A percentile compares a stretch with the other conserved stretches of the same genome.
These are phyloP conservation scores for Nannobrachium achirus DNA, from an alignment of 2,113 vertebrate genomes.

Conservation along the genomic window DNA sequence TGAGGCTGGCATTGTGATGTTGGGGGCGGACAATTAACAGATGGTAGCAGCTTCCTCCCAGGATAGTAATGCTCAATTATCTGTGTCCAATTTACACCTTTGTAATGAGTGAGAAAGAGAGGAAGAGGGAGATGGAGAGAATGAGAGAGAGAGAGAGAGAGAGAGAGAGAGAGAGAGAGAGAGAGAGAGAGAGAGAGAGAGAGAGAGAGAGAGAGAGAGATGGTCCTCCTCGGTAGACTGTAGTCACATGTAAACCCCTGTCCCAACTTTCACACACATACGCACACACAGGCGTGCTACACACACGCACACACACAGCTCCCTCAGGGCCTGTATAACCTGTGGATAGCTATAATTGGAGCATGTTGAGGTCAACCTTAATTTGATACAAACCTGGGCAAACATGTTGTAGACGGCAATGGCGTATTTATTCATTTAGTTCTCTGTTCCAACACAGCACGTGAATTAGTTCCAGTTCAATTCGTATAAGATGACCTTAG, in stretches of 20 bases:
- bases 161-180: neutral
- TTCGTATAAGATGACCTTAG: conserved; percentile 64
- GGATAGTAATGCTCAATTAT: conserved; percentile 80
- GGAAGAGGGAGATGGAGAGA: conserved; percentile 31
- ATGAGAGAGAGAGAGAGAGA: conserved; percentile 24
- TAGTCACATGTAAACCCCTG: neutral
- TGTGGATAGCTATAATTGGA: conserved; percentile 52
- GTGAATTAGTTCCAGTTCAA: conserved; percentile 64
- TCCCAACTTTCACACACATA: neutral
- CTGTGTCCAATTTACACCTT: conserved; percentile 79
- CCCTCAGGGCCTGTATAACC: conserved; percentile 36
- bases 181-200: conserved; percentile 6
- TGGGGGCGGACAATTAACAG: conserved; percentile 73
- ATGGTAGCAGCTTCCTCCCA: conserved; percentile 68
- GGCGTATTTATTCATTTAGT: conserved; percentile 60
- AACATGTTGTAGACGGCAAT: conserved; percentile 29
- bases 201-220: neutral
- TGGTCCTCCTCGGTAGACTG: conserved; percentile 11
- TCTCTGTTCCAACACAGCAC: conserved; percentile 49
- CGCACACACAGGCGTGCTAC: neutral
- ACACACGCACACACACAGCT: conserved; percentile 30
- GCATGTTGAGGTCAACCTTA: conserved; percentile 62
- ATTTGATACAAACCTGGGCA: conserved; percentile 54
- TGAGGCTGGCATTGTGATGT: conserved; percentile 64
- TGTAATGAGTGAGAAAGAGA: conserved; percentile 55